Evolutionary conservation across 2,113 vertebrate species (phyloP).

Genomic region (Aleadryas rufinucha): DNA sequence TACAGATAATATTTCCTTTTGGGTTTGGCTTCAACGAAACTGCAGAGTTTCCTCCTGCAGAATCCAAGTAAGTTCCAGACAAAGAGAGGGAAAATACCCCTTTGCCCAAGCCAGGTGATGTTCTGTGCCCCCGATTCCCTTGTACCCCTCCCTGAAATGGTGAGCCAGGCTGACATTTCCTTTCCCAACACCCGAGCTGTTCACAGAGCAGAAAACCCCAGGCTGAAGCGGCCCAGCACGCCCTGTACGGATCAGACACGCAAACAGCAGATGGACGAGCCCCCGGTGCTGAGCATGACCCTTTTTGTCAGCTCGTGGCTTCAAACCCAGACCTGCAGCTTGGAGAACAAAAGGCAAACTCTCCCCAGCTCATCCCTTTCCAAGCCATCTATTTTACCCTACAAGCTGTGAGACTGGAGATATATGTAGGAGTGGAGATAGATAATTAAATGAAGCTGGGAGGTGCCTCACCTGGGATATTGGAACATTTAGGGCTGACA

Average conservation of each 20-base stretch:
- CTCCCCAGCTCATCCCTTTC: not conserved
- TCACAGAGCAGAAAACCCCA: not conserved
- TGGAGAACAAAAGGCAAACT: not conserved
- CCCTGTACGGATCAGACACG: fast-evolving
- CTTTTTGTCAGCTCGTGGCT: not conserved
- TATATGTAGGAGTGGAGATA: not conserved
- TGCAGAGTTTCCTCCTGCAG: not conserved
- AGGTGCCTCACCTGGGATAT: conserved; percentile 12
- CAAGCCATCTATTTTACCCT: not conserved
- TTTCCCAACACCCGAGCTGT: not conserved
- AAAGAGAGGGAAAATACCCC: not conserved
- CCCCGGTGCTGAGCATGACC: not conserved
- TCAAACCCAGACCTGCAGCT: not conserved
- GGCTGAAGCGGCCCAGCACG: not conserved
- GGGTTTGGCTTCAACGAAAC: not conserved
- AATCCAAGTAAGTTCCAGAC: not conserved
- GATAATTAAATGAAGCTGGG: conserved; percentile 12
- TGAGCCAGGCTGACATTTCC: not conserved
- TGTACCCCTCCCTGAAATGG: not conserved
- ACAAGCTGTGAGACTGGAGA: not conserved
- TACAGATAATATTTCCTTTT: not conserved
- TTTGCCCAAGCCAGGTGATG: not conserved
- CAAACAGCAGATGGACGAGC: not conserved
- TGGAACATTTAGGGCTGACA: not conserved
- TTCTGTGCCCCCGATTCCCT: not conserved